phyloP scores from a whole-genome alignment of 37 sponge, comb jelly and placozoan genomes.

The Mnemiopsis leidyi region DNA sequence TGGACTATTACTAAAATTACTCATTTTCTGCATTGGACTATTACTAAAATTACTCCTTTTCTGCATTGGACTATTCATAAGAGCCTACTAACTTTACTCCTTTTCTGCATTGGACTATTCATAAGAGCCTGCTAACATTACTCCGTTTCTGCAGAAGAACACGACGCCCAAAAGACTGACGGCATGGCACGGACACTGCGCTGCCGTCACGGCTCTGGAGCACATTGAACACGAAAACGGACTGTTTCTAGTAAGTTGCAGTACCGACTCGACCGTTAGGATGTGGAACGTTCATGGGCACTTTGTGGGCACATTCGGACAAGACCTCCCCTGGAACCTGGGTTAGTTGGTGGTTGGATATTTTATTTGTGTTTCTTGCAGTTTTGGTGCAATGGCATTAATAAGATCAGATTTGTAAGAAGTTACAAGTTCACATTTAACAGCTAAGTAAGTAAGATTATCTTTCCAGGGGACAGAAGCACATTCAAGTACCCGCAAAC shows the following conservation, averaged over 20 bases:
- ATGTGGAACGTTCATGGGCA: constrained; percentile 88
- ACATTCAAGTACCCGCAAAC: constrained; percentile 53
- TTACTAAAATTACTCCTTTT: too few species aligned
- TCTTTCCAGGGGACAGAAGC: neutral
- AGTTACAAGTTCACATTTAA: too few species aligned
- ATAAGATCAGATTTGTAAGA: too few species aligned
- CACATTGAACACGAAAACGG: constrained; percentile 68
- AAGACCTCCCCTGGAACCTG: constrained; percentile 66
- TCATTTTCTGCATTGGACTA: too few species aligned
- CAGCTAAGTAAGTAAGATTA: too few species aligned
- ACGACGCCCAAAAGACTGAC: constrained; percentile 49
- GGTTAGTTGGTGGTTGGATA: too few species aligned
- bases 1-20: too few species aligned
- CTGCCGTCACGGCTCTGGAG: constrained; percentile 76
- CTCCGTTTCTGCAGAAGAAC: neutral
- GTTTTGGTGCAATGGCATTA: too few species aligned
- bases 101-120: neutral
- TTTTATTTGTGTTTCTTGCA: too few species aligned
- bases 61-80: too few species aligned
- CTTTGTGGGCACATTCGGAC: constrained; percentile 93
- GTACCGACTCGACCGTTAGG: constrained; percentile 81
- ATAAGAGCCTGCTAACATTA: neutral
- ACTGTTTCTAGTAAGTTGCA: constrained; percentile 75
- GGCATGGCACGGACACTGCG: constrained; percentile 73
- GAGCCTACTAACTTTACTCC: too few species aligned